These are phyloP conservation scores for Nixonia krombeini DNA, from an alignment of 1,140 invertebrate species.

Conservation along the genomic window DNA sequence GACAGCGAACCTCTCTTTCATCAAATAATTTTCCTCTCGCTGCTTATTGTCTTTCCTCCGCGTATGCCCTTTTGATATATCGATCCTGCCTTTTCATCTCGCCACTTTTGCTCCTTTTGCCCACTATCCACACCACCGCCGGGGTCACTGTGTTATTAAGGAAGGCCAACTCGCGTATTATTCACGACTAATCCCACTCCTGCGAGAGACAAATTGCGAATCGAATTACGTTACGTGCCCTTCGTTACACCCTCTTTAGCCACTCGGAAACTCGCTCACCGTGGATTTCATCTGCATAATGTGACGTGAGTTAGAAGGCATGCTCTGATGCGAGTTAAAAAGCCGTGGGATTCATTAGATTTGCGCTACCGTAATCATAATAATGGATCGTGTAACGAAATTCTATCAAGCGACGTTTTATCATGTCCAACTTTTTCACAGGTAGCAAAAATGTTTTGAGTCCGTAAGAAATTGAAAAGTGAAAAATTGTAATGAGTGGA, in stretches of 20 bases:
- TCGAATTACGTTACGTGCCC: not conserved
- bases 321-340: no score
- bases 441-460: no score
- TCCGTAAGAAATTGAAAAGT: no score
- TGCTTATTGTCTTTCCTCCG: not conserved
- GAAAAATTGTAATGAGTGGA: no score
- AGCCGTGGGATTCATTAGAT: no score
- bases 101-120: not conserved
- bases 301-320: no score
- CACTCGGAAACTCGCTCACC: no score
- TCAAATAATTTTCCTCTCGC: conserved; percentile 1
- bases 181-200: not conserved
- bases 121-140: not conserved
- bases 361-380: no score
- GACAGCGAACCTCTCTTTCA: not conserved
- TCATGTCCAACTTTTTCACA: no score
- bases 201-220: not conserved
- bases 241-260: not conserved
- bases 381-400: no score
- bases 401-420: no score
- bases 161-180: not conserved
- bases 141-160: conserved; percentile 1
- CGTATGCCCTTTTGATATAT: not conserved
- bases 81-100: not conserved
- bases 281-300: no score